Conservation (phyloP, 37 sponge, comb jelly and placozoan genomes). For the Crambe crambe region DNA sequence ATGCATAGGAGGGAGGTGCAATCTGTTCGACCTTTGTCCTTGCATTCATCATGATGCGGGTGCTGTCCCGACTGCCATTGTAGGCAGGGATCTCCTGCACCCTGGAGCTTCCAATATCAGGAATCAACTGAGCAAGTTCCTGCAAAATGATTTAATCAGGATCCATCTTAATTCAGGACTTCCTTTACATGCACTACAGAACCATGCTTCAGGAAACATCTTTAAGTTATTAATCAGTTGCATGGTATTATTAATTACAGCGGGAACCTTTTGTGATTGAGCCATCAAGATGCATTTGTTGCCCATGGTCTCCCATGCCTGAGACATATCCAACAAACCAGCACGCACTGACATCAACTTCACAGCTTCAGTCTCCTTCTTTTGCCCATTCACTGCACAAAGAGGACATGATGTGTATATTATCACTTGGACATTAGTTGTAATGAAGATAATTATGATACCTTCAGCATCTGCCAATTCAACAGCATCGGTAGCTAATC, state of each 20-base stretch:
- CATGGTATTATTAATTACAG: too few relatives aligned
- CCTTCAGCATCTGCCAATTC: conserved; percentile 67
- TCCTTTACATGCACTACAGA: too few relatives aligned
- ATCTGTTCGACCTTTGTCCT: conserved; percentile 14
- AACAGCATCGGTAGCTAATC: conserved; percentile 24
- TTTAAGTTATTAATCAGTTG: too few relatives aligned
- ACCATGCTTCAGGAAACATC: too few relatives aligned
- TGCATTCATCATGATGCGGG: conserved; percentile 16
- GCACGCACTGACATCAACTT: conserved; percentile 74
- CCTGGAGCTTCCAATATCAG: conserved; percentile 48
- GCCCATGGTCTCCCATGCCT: conserved; percentile 48
- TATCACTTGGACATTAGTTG: not conserved
- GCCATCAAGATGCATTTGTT: conserved; percentile 42
- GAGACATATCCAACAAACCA: conserved; percentile 66
- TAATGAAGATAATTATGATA: too few relatives aligned
- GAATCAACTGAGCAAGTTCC: conserved; percentile 70
- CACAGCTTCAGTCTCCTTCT: conserved; percentile 63
- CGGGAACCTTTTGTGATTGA: conserved; percentile 59
- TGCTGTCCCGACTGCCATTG: conserved; percentile 41
- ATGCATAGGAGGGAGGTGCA: conserved; percentile 9
- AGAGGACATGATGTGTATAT: not conserved
- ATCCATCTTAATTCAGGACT: not conserved
- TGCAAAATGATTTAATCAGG: too few relatives aligned
- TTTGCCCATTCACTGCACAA: conserved; percentile 34
- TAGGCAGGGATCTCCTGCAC: conserved; percentile 52